Percentiles rank a stretch among this genome's conserved stretches.
These are phyloP conservation scores for Adelognathus sp. DNA, from an alignment of 2,888 invertebrate genomes.

Conservation along the genomic window DNA sequence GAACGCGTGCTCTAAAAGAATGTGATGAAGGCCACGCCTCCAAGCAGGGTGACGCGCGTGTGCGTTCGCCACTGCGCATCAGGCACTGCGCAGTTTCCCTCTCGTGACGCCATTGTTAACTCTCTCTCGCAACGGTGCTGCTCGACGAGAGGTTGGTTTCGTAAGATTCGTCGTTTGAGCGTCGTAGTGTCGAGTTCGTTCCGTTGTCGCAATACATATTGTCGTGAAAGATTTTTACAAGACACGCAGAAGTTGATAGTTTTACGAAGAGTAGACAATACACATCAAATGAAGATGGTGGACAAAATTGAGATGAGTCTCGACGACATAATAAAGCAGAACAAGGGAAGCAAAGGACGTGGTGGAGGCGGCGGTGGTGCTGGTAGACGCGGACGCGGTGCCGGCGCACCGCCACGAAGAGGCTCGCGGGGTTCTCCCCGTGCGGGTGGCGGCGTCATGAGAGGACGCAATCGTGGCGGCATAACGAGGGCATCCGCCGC, in stretches of 20 bases:
- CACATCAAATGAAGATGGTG: conserved; percentile 86
- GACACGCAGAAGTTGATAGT: too few species aligned
- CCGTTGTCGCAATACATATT: too few species aligned
- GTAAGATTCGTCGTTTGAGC: conserved; percentile 46
- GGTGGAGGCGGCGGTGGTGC: conserved; percentile 83
- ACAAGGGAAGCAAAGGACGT: conserved; percentile 86
- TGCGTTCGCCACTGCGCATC: not conserved
- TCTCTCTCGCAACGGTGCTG: too few species aligned
- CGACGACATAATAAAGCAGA: conserved; percentile 97
- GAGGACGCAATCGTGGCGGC: conserved; percentile 86
- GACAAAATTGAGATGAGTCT: conserved; percentile 98
- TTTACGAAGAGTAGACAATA: too few species aligned
- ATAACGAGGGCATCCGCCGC: conserved; percentile 83
- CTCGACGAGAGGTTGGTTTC: conserved; percentile 58
- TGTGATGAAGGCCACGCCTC: conserved; percentile 5
- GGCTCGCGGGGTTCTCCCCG: conserved; percentile 81
- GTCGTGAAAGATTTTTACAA: too few species aligned
- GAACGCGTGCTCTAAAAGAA: too few species aligned
- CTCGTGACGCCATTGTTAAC: conserved; percentile 45
- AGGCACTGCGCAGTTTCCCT: not conserved
- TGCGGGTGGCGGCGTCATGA: conserved; percentile 83
- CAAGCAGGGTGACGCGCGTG: conserved; percentile 2
- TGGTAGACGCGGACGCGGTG: conserved; percentile 81
- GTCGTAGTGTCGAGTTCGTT: conserved; percentile 27
- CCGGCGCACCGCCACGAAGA: conserved; percentile 82